phyloP scores from a whole-genome alignment of 2,797 vertebrate genomes.

The Acomys russatus region DNA sequence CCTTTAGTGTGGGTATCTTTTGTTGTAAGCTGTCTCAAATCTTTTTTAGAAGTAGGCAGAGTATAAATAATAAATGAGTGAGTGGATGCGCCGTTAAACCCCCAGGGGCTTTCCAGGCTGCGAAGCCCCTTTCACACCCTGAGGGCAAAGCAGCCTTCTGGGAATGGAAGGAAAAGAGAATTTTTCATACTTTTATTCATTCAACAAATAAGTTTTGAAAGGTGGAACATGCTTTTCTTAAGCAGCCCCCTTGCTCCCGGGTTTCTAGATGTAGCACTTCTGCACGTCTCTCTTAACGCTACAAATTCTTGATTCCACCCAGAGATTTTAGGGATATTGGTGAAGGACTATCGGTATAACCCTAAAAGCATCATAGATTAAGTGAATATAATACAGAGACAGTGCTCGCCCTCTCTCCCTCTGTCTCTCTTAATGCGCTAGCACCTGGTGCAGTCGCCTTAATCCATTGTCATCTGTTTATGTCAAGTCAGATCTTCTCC shows the following conservation, averaged over 20 bases:
- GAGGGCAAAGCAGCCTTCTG: slow-evolving; percentile 56
- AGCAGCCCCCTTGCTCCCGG: slow-evolving; percentile 52
- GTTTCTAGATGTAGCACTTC: slow-evolving; percentile 33
- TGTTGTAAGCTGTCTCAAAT: slow-evolving; percentile 66
- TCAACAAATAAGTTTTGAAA: slow-evolving; percentile 69
- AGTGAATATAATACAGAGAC: not conserved
- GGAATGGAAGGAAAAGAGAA: not conserved
- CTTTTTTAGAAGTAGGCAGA: slow-evolving; percentile 56
- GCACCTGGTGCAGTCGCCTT: slow-evolving; percentile 39
- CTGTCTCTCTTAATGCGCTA: slow-evolving; percentile 12
- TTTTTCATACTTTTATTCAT: slow-evolving; percentile 63
- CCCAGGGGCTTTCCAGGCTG: slow-evolving; percentile 12
- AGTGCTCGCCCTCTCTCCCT: not conserved
- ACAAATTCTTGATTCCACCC: slow-evolving; percentile 45
- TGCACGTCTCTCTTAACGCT: slow-evolving; percentile 43
- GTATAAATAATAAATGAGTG: slow-evolving; percentile 75
- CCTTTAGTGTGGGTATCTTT: slow-evolving; percentile 71
- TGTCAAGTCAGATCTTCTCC: slow-evolving; percentile 83
- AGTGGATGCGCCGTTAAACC: slow-evolving; percentile 13
- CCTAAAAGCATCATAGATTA: not conserved
- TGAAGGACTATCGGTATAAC: not conserved
- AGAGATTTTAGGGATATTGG: slow-evolving; percentile 48
- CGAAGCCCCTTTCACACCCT: not conserved
- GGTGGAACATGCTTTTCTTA: slow-evolving; percentile 34
- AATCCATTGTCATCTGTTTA: slow-evolving; percentile 82